phyloP scores from a whole-genome alignment of 2,888 invertebrate genomes.

The Phanerotoma sp. region DNA sequence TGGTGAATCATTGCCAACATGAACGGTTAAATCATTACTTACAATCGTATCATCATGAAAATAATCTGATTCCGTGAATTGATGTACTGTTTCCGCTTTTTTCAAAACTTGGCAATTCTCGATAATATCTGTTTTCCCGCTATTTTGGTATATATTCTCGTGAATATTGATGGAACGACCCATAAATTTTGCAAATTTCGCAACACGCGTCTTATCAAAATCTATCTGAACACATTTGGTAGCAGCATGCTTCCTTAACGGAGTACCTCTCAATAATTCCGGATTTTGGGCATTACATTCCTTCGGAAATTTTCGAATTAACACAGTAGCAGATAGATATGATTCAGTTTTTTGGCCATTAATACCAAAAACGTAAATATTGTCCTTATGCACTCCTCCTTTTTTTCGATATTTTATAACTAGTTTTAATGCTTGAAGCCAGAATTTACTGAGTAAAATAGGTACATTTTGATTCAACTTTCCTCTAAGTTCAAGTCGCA shows the following conservation, averaged over 20 bases:
- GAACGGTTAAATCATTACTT: no score
- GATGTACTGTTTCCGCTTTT: slow-evolving; percentile 35
- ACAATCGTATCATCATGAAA: no score
- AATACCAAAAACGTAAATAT: slow-evolving; percentile 26
- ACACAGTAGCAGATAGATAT: slow-evolving; percentile 26
- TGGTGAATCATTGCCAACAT: no score
- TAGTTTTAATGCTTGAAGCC: slow-evolving; percentile 3
- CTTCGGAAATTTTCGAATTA: slow-evolving; percentile 23
- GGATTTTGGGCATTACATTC: slow-evolving; percentile 29
- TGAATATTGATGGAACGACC: slow-evolving; percentile 29
- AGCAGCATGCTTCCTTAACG: slow-evolving; percentile 33
- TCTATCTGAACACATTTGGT: slow-evolving; percentile 29
- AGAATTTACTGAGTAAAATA: slow-evolving; percentile 19
- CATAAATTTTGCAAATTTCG: slow-evolving; percentile 26
- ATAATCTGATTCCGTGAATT: no score
- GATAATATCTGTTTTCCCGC: slow-evolving; percentile 29
- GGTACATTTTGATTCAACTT: slow-evolving; percentile 24
- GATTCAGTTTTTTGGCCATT: slow-evolving; percentile 19
- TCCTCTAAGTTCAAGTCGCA: slow-evolving; percentile 23
- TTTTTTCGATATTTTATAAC: slow-evolving; percentile 13
- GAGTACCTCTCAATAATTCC: slow-evolving; percentile 27
- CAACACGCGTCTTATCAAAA: background rate
- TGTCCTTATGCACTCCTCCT: slow-evolving; percentile 13
- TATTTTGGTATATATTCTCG: slow-evolving; percentile 32
- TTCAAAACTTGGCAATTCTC: slow-evolving; percentile 36